Evolutionary conservation across 2,888 invertebrate species (phyloP), one percentile per base, ranked within the genome.

Genomic region (Aproaerema taeniolella): DNA sequence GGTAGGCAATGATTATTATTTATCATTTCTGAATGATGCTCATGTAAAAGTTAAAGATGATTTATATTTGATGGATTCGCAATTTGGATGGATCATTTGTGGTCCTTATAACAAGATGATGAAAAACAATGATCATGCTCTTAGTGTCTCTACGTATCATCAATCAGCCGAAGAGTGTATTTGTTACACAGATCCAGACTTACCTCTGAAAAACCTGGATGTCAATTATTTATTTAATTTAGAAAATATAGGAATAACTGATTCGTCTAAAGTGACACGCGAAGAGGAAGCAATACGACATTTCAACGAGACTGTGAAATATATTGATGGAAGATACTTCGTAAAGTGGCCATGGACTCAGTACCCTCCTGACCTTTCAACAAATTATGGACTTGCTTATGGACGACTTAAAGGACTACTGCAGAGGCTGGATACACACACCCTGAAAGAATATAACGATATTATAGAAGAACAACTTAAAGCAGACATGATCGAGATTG

Each of bases 211-310:
- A 34, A 6, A 8, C 45, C 11, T 31, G 5, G 37, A 26, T 11
- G 39, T 28, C 2, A 31, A 44, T 6, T 17, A 52, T 0, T 15
- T 58, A 17, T 53, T 53, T 55, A 43, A 46, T 2, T 15, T 58
- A 4, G 53, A 58, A 41, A 20, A 45, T 0, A 55, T 56, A 8
- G 55, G 55, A 4, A 56, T 58, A 1, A 45, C 20, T 0, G 47
- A 52, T 14, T 47, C 44, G 8, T 47, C 50, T 1, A 52, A 50
- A 17, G 12, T 11, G 1, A 39, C 31, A 8, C 17, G 38, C 13
- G 39, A 46, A 11, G 47, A 45, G 25, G 43, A 43, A 34, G 43
- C 39, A 2, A 15, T 48, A 1, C 11, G 25, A 15, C 26, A 45
- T 8, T 45, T 48, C 13, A 48, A 43, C 24, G 28, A 36, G 42